These are phyloP conservation scores for Drosophila sp. DNA, from an alignment of 1,140 invertebrate genomes.

Conservation along the genomic window DNA sequence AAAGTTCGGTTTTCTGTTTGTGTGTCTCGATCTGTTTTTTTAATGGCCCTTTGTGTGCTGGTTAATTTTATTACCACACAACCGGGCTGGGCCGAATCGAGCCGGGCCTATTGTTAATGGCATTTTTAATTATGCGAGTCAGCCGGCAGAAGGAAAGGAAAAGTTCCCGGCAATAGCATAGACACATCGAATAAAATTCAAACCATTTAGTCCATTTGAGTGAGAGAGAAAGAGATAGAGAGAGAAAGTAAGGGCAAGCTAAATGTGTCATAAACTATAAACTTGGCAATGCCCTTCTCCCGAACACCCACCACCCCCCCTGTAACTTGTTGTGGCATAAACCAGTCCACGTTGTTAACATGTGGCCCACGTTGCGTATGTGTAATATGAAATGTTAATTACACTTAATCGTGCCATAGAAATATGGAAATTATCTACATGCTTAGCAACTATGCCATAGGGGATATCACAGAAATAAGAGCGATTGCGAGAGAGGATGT, in stretches of 20 bases:
- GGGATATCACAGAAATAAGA: neutral
- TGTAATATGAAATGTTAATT: slow-evolving; percentile 47
- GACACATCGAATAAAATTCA: slow-evolving; percentile 15
- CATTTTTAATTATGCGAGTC: slow-evolving; percentile 16
- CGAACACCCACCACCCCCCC: neutral
- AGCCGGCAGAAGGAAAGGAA: slow-evolving; percentile 8
- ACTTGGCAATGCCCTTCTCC: neutral
- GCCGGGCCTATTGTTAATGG: slow-evolving; percentile 15
- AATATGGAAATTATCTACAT: slow-evolving; percentile 8
- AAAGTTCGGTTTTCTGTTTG: neutral
- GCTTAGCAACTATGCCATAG: neutral
- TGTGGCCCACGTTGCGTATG: slow-evolving; percentile 26
- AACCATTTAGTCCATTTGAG: neutral
- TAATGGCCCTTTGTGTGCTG: slow-evolving; percentile 38
- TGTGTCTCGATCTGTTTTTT: slow-evolving; percentile 21
- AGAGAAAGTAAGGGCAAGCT: neutral
- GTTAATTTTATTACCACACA: slow-evolving; percentile 46
- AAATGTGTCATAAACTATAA: slow-evolving; percentile 13
- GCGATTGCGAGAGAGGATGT: neutral
- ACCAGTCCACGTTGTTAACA: neutral
- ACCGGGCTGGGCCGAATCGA: slow-evolving; percentile 13
- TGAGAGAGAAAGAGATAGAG: neutral
- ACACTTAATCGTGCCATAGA: slow-evolving; percentile 39
- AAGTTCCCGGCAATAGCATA: neutral
- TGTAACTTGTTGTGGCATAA: neutral